Percentiles rank a stretch among this genome's conserved stretches.
These are phyloP conservation scores for Philereme transversata DNA, from an alignment of 2,888 invertebrate genomes.

Conservation along the genomic window DNA sequence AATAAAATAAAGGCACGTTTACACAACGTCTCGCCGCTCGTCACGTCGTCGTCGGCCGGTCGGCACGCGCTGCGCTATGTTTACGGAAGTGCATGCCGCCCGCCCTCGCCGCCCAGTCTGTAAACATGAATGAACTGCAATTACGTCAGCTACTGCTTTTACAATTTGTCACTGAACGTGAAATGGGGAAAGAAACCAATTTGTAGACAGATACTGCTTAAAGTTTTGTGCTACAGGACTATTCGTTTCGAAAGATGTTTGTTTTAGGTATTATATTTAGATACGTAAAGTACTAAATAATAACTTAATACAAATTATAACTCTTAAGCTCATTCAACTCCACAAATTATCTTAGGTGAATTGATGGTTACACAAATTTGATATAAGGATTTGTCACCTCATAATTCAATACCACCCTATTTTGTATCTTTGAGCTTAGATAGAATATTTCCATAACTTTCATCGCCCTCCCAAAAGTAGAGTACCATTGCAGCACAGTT, in stretches of 20 bases:
- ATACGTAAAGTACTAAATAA: too few relatives aligned
- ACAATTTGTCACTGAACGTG: slow-evolving; percentile 19
- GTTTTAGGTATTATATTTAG: too few relatives aligned
- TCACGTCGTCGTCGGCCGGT: slow-evolving; percentile 3
- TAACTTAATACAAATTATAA: too few relatives aligned
- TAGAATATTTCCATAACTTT: slow-evolving; percentile 27
- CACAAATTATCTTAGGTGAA: neutral
- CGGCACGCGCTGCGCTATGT: slow-evolving; percentile 39
- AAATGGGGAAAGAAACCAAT: slow-evolving; percentile 1
- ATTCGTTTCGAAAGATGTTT: neutral
- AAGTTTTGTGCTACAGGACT: too few relatives aligned
- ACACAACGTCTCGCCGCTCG: slow-evolving; percentile 34
- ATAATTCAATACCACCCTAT: slow-evolving; percentile 23
- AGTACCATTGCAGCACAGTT: slow-evolving; percentile 18
- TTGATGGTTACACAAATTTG: neutral
- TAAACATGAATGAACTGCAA: slow-evolving; percentile 54
- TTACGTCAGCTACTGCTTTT: slow-evolving; percentile 36
- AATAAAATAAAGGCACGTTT: slow-evolving; percentile 25
- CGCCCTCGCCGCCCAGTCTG: slow-evolving; percentile 40
- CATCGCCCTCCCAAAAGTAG: slow-evolving; percentile 25
- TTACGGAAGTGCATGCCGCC: slow-evolving; percentile 56
- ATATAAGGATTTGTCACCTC: slow-evolving; percentile 14
- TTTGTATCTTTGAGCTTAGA: slow-evolving; percentile 12
- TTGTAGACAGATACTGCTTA: neutral
- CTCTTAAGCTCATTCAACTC: too few relatives aligned